Evolutionary conservation across 2,888 invertebrate species (phyloP).

Genomic region (Scaptomyza caliginosa): DNA sequence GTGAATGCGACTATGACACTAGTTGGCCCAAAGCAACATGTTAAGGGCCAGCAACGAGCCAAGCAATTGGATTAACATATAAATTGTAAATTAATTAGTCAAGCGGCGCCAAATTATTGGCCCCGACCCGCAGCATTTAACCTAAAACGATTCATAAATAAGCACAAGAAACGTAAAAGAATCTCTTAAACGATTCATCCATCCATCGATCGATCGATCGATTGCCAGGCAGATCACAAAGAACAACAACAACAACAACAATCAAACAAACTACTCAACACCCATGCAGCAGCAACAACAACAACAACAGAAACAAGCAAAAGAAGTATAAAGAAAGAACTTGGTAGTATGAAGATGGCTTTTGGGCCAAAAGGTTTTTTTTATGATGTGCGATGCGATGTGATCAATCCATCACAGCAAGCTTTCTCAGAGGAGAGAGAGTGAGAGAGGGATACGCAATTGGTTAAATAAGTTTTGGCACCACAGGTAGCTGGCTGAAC

Average conservation of each 20-base stretch:
- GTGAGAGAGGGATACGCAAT: no score
- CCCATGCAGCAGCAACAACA: slow-evolving; percentile 43
- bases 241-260: slow-evolving; percentile 58
- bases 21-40: slow-evolving; percentile 9
- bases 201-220: slow-evolving; percentile 46
- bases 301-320: slow-evolving; percentile 26
- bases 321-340: slow-evolving; percentile 16
- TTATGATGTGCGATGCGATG: slow-evolving; percentile 82
- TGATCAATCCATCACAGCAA: slow-evolving; percentile 77
- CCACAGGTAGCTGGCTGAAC: slow-evolving; percentile 70
- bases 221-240: slow-evolving; percentile 37
- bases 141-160: slow-evolving; percentile 51
- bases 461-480: slow-evolving; percentile 56
- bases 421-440: slow-evolving; percentile 2
- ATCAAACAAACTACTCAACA: slow-evolving; percentile 78
- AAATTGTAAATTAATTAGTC: slow-evolving; percentile 76
- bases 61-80: slow-evolving; percentile 73
- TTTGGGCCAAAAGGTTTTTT: slow-evolving; percentile 49
- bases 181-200: slow-evolving; percentile 49
- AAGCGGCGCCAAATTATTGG: slow-evolving; percentile 73
- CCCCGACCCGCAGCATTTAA: slow-evolving; percentile 53
- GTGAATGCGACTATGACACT: slow-evolving; percentile 27
- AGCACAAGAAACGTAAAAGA: slow-evolving; percentile 24
- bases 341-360: slow-evolving; percentile 25
- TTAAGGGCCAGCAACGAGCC: slow-evolving; percentile 19